These are phyloP conservation scores for Todiramphus chloris DNA, from an alignment of 2,113 vertebrate species.

Conservation along the genomic window DNA sequence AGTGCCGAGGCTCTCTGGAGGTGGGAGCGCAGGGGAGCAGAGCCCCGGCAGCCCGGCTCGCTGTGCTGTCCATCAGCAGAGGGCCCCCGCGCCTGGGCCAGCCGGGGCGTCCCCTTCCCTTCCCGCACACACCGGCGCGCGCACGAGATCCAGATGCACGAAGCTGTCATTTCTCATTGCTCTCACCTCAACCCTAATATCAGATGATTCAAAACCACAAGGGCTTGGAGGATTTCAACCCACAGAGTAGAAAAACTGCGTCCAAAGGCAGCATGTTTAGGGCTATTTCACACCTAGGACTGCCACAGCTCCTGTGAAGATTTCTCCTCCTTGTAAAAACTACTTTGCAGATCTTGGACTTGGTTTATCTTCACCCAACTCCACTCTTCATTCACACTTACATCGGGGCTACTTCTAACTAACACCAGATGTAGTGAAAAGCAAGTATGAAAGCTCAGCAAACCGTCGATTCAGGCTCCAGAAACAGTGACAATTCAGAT, in stretches of 20 bases:
- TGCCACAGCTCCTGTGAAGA: constrained; percentile 20
- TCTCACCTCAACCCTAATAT: constrained; percentile 28
- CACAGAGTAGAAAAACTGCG: not conserved
- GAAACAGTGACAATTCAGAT: not conserved
- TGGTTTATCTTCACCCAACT: not conserved
- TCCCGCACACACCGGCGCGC: not conserved
- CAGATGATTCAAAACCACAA: not conserved
- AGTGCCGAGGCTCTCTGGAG: not conserved
- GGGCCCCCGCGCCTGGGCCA: constrained; percentile 74
- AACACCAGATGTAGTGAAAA: not conserved
- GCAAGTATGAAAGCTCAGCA: not conserved
- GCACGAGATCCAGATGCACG: not conserved
- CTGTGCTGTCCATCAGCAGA: constrained; percentile 78
- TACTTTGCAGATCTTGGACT: not conserved
- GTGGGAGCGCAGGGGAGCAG: not conserved
- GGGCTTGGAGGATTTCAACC: not conserved
- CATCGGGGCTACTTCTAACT: not conserved
- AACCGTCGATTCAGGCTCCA: not conserved
- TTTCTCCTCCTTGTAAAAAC: not conserved
- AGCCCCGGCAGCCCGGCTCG: not conserved
- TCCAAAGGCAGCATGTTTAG: not conserved
- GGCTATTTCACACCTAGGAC: constrained; percentile 32
- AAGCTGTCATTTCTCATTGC: constrained; percentile 27
- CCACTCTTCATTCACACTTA: not conserved
- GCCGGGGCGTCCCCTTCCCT: no score